phyloP scores from a whole-genome alignment of 2,797 vertebrate genomes.

The Melanitta fusca region DNA sequence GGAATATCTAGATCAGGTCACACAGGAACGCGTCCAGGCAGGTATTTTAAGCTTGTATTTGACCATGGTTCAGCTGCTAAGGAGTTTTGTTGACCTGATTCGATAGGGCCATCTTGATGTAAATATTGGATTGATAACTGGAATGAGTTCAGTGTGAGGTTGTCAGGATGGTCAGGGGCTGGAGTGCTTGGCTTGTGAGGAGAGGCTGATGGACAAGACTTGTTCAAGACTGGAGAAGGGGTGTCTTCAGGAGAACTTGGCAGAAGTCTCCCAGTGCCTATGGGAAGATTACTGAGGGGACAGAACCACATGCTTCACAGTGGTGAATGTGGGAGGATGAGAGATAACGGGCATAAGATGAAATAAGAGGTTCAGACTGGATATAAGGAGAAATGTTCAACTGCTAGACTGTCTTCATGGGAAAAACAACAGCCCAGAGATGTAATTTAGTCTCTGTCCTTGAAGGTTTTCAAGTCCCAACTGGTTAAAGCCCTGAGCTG shows the following conservation, averaged over 20 bases:
- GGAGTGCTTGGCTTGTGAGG: background rate
- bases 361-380: background rate
- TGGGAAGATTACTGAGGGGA: background rate
- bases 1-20: too few relatives aligned
- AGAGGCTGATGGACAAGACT: background rate
- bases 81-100: background rate
- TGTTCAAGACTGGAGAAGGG: background rate
- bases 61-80: background rate
- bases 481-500: background rate
- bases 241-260: background rate
- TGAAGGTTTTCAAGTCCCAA: background rate
- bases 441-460: background rate
- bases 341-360: too few relatives aligned
- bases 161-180: background rate
- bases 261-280: background rate
- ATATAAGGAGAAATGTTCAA: background rate
- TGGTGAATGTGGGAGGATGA: rapidly evolving
- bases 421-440: background rate
- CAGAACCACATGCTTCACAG: rapidly evolving
- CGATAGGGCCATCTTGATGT: background rate
- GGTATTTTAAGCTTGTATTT: background rate
- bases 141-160: rapidly evolving
- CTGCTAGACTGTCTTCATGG: too few relatives aligned
- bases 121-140: background rate
- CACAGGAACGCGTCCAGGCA: too few relatives aligned